Evolutionary conservation across 2,113 vertebrate genomes (phyloP).

Genomic region (Myiozetetes cayanensis): DNA sequence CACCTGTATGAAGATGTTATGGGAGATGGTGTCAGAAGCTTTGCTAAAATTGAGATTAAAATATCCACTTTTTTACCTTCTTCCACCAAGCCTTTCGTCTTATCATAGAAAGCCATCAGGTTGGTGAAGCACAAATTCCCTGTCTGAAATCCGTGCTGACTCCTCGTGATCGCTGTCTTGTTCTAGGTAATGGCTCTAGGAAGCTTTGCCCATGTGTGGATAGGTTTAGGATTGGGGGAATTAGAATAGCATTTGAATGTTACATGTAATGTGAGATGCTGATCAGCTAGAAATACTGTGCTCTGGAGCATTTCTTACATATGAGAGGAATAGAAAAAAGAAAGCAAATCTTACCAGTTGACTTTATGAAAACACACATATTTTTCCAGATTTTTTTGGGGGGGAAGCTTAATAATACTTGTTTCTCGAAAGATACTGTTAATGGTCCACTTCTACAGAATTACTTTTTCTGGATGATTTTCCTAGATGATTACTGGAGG

Average conservation of each 20-base stretch:
- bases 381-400: not conserved
- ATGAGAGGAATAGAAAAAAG: not conserved
- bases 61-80: not conserved
- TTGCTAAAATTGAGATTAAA: not conserved
- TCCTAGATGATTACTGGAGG: not conserved
- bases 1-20: not conserved
- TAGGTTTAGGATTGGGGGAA: not conserved
- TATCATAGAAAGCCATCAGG: not conserved
- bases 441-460: not conserved
- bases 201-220: not conserved
- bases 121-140: not conserved
- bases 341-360: not conserved
- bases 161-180: not conserved
- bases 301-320: not conserved
- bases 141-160: not conserved
- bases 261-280: not conserved
- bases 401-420: not conserved
- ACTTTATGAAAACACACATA: not conserved
- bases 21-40: not conserved
- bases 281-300: not conserved
- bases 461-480: not conserved
- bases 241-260: not conserved
- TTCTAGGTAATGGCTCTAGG: not conserved
- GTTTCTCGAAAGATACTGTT: not conserved
- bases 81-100: not conserved